These are phyloP conservation scores for Agrotis clavis DNA, from an alignment of 2,888 invertebrate species.

Conservation along the genomic window DNA sequence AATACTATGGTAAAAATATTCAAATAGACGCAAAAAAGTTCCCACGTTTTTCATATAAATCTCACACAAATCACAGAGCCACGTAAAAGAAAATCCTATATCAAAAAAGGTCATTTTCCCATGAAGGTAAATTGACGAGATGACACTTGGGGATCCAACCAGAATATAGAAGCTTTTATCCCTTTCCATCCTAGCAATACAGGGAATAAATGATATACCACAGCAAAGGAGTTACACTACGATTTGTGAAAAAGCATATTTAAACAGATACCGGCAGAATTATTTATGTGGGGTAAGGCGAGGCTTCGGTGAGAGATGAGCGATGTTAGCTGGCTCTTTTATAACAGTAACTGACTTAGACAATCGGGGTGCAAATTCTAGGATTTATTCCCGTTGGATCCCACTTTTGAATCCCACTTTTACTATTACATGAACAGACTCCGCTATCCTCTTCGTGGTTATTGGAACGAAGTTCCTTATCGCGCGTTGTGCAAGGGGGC, in stretches of 20 bases:
- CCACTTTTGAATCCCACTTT: no score
- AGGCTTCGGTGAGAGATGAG: slow-evolving; percentile 10
- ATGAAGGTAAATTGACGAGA: slow-evolving; percentile 30
- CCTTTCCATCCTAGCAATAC: slow-evolving; percentile 44
- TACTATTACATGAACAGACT: no score
- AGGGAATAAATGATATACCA: slow-evolving; percentile 61
- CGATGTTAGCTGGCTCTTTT: not conserved
- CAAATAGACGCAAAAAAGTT: not conserved
- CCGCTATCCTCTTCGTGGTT: no score
- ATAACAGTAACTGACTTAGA: not conserved
- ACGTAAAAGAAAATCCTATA: not conserved
- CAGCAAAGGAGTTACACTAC: slow-evolving; percentile 52
- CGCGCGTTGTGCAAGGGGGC: no score
- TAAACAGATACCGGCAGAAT: slow-evolving; percentile 49
- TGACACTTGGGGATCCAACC: slow-evolving; percentile 41
- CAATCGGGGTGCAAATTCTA: no score
- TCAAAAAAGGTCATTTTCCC: slow-evolving; percentile 5
- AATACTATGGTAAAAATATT: no score
- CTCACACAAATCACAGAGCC: slow-evolving; percentile 1
- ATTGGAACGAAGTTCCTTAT: no score
- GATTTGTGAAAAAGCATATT: slow-evolving; percentile 63
- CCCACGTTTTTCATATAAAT: no score
- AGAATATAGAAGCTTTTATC: slow-evolving; percentile 35
- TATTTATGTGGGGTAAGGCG: slow-evolving; percentile 45
- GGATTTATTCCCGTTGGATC: no score